These are phyloP conservation scores for Hemicrepidius hirtus DNA, from an alignment of 2,888 invertebrate genomes.

Conservation along the genomic window DNA sequence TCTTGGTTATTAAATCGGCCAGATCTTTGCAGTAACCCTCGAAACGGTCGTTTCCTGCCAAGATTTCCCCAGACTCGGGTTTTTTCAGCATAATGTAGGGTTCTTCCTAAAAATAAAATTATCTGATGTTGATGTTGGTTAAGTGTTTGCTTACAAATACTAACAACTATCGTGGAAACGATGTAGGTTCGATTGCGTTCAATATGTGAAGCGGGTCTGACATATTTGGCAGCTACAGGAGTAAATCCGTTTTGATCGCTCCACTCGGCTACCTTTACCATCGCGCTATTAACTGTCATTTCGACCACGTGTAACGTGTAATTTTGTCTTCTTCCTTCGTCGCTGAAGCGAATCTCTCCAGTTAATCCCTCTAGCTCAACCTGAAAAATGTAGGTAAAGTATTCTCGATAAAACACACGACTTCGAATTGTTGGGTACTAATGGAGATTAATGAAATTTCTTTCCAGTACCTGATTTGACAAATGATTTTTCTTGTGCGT, in stretches of 20 bases:
- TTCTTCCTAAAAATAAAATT: constrained; percentile 78
- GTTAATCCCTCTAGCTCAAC: constrained; percentile 93
- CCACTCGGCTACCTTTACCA: constrained; percentile 95
- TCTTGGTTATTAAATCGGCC: constrained; percentile 86
- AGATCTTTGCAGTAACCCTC: constrained; percentile 96
- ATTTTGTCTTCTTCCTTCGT: constrained; percentile 91
- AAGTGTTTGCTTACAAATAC: constrained; percentile 59
- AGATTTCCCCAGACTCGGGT: constrained; percentile 78
- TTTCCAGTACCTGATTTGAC: constrained; percentile 41
- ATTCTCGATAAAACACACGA: constrained; percentile 30
- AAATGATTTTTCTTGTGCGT: constrained; percentile 50
- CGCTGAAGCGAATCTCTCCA: constrained; percentile 93
- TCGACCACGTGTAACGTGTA: constrained; percentile 93
- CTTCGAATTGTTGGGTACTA: constrained; percentile 32
- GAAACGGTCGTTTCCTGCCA: constrained; percentile 84
- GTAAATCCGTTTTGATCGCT: constrained; percentile 86
- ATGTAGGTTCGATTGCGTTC: constrained; percentile 90
- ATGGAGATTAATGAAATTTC: constrained; percentile 48
- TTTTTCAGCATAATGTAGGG: constrained; percentile 89
- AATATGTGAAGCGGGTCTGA: constrained; percentile 82
- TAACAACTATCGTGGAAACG: constrained; percentile 87
- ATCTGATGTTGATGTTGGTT: neutral
- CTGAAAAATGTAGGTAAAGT: constrained; percentile 73
- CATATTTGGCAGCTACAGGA: constrained; percentile 84
- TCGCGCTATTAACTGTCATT: constrained; percentile 94